A percentile compares a stretch with the other conserved stretches of the same genome.
Evolutionary conservation across 2,113 vertebrate genomes (phyloP).

Genomic region (Hydropotes inermis): DNA sequence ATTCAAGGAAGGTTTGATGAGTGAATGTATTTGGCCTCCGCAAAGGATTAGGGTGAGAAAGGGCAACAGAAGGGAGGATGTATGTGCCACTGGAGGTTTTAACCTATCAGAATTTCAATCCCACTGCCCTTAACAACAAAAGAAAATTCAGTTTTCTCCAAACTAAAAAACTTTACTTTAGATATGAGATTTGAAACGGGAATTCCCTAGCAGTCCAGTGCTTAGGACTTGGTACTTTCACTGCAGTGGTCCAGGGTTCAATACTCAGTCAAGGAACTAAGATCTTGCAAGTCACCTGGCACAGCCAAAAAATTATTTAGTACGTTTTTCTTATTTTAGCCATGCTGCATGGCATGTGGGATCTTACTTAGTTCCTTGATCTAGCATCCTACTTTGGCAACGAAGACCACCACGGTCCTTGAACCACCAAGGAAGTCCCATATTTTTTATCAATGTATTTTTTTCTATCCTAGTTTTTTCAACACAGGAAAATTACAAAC

Average conservation of each 20-base stretch:
- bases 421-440: background rate
- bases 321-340: background rate
- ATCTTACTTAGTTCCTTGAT: background rate
- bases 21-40: background rate
- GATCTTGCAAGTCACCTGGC: background rate
- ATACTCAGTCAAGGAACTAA: background rate
- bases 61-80: background rate
- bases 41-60: background rate
- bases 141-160: background rate
- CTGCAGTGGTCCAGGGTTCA: background rate
- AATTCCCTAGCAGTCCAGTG: background rate
- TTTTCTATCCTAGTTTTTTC: background rate
- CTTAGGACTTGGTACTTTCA: background rate
- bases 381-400: background rate
- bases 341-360: background rate
- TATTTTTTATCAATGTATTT: background rate
- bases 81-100: background rate
- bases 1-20: background rate
- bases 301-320: background rate
- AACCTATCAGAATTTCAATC: background rate
- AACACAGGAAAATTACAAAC: background rate
- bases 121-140: background rate
- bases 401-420: background rate
- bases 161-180: background rate
- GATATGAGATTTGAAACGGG: background rate